These are phyloP conservation scores for Zosterops lateralis DNA, from an alignment of 2,113 vertebrate species.

Conservation along the genomic window DNA sequence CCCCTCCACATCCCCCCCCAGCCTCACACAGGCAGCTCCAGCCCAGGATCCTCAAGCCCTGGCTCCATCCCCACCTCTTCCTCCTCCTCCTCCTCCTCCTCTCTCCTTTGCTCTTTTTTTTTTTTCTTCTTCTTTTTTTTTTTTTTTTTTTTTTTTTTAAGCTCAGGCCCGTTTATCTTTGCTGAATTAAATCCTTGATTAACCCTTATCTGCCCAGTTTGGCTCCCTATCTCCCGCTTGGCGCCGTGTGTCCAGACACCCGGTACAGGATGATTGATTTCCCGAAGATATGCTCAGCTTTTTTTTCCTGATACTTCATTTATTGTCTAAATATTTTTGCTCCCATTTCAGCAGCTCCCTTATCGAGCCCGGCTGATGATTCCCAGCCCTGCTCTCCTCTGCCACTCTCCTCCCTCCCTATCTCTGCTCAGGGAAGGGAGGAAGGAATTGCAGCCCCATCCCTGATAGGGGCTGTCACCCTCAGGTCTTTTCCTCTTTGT, in stretches of 20 bases:
- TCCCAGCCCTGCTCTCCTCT: slow-evolving; percentile 65
- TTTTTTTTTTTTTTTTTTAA: neutral
- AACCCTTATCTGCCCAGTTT: slow-evolving; percentile 85
- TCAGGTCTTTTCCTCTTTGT: neutral
- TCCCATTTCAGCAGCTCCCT: slow-evolving; percentile 75
- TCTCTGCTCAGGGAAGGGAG: slow-evolving; percentile 48
- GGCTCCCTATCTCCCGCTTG: slow-evolving; percentile 87
- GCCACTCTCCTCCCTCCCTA: slow-evolving; percentile 38
- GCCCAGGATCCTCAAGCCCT: neutral
- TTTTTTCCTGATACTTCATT: slow-evolving; percentile 87
- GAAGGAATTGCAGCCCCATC: slow-evolving; percentile 60
- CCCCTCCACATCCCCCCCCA: neutral
- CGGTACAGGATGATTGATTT: slow-evolving; percentile 96
- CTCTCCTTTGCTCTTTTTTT: neutral
- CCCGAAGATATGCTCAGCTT: slow-evolving; percentile 88
- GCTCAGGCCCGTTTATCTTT: slow-evolving; percentile 72
- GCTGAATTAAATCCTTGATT: slow-evolving; percentile 82
- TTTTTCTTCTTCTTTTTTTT: no score
- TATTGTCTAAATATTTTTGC: slow-evolving; percentile 95
- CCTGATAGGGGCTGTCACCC: slow-evolving; percentile 35
- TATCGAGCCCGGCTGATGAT: slow-evolving; percentile 74
- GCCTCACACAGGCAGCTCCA: neutral
- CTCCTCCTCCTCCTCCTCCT: neutral
- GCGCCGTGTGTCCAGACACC: slow-evolving; percentile 96
- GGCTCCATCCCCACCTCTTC: slow-evolving; percentile 18